phyloP scores from a whole-genome alignment of 2,888 invertebrate species.

The Tenthredo distinguenda region DNA sequence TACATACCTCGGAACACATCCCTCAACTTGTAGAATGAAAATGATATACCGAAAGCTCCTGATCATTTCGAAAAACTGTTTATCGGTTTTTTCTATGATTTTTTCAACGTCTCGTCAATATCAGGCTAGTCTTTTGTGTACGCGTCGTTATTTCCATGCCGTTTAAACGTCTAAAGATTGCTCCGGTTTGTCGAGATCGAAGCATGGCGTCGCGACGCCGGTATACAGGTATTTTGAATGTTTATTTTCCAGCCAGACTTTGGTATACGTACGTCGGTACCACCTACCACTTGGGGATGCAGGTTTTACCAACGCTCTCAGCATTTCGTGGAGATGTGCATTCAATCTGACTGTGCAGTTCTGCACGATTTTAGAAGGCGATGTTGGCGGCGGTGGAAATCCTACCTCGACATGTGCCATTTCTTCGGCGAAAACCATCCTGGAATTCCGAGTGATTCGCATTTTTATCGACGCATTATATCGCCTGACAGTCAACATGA shows the following conservation, averaged over 20 bases:
- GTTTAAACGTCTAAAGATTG: background rate
- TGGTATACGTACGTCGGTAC: conserved; percentile 29
- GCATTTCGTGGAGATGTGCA: conserved; percentile 56
- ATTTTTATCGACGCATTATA: conserved; percentile 71
- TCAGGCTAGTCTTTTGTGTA: too few species aligned
- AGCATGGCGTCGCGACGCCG: background rate
- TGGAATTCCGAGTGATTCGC: conserved; percentile 59
- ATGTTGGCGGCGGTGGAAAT: background rate
- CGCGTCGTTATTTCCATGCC: background rate
- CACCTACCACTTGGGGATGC: conserved; percentile 40
- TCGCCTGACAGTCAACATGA: conserved; percentile 58
- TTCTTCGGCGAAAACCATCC: conserved; percentile 6
- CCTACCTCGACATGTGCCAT: conserved; percentile 40
- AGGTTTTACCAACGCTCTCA: conserved; percentile 51
- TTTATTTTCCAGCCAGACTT: conserved; percentile 62
- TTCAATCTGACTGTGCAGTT: conserved; percentile 61
- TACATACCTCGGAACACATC: background rate
- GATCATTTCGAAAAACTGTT: background rate
- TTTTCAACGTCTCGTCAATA: background rate
- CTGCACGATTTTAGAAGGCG: conserved; percentile 54
- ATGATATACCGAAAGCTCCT: background rate
- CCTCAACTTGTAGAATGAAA: background rate
- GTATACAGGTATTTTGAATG: conserved; percentile 57
- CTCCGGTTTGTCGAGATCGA: background rate
- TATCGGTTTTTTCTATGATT: background rate